Conservation (phyloP, 2,113 vertebrate species). For the Semnornis frantzii region DNA sequence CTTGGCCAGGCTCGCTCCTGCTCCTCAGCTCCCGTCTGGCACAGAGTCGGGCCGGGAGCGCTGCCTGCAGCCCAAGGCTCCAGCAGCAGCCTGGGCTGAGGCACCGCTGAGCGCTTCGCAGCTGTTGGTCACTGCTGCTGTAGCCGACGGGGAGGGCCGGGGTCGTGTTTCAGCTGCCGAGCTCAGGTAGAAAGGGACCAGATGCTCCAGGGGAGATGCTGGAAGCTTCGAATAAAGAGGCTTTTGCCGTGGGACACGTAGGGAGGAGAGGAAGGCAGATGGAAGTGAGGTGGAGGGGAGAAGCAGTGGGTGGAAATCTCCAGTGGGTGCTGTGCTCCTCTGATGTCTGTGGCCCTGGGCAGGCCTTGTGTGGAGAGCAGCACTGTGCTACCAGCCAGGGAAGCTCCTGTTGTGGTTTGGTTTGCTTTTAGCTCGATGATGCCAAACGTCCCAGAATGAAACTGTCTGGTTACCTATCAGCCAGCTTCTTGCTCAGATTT, state of each 20-base stretch:
- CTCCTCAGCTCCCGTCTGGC: neutral
- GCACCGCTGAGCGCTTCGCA: neutral
- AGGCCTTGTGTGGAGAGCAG: neutral
- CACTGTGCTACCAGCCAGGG: neutral
- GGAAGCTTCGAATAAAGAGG: neutral
- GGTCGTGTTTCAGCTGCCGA: neutral
- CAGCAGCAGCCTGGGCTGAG: neutral
- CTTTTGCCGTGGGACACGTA: neutral
- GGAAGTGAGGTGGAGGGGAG: neutral
- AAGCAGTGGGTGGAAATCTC: neutral
- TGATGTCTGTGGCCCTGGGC: neutral
- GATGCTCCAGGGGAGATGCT: neutral
- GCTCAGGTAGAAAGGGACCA: neutral
- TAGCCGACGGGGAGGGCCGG: neutral
- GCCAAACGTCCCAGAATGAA: neutral
- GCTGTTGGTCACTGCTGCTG: neutral
- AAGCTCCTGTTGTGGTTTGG: neutral
- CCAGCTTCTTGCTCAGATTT: neutral
- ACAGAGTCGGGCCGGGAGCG: neutral
- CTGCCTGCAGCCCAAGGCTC: neutral
- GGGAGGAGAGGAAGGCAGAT: neutral
- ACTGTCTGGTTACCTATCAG: neutral
- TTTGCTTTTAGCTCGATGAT: neutral
- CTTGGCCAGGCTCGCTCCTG: neutral
- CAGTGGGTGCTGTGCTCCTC: neutral